These are phyloP conservation scores for Folsomia candida DNA, from an alignment of 2,888 invertebrate species.

Conservation along the genomic window DNA sequence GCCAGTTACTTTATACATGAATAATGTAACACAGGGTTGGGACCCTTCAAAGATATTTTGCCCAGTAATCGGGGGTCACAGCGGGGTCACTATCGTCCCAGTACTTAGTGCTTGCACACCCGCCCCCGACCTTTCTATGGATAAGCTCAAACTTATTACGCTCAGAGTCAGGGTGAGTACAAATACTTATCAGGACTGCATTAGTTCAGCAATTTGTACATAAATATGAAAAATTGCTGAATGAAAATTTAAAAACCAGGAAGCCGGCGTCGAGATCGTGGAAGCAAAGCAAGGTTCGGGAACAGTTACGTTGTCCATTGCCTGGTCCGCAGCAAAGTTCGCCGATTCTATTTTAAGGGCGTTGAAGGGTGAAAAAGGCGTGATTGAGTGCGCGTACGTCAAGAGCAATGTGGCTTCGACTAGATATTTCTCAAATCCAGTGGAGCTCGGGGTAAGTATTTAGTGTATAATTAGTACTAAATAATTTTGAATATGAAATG, in stretches of 20 bases:
- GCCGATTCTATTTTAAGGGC: constrained; percentile 62
- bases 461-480: constrained; percentile 5
- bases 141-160: constrained; percentile 73
- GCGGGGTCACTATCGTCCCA: constrained; percentile 96
- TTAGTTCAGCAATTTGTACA: too few relatives aligned
- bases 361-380: constrained; percentile 70
- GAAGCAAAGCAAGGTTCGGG: constrained; percentile 65
- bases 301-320: constrained; percentile 64
- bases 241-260: constrained; percentile 53
- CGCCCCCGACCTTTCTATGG: constrained; percentile 70
- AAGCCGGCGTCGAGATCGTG: constrained; percentile 64
- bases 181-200: constrained; percentile 60
- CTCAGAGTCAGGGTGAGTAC: constrained; percentile 55
- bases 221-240: too few relatives aligned
- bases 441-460: constrained; percentile 69
- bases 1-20: too few relatives aligned
- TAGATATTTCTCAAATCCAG: constrained; percentile 88
- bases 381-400: constrained; percentile 90
- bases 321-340: constrained; percentile 64
- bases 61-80: constrained; percentile 78
- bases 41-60: constrained; percentile 66
- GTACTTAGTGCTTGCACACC: constrained; percentile 90
- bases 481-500: constrained; percentile 18
- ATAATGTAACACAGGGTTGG: background rate
- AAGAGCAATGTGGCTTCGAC: constrained; percentile 79